Conservation (phyloP, 2,113 vertebrate species). For the Coptodon rendalli region DNA sequence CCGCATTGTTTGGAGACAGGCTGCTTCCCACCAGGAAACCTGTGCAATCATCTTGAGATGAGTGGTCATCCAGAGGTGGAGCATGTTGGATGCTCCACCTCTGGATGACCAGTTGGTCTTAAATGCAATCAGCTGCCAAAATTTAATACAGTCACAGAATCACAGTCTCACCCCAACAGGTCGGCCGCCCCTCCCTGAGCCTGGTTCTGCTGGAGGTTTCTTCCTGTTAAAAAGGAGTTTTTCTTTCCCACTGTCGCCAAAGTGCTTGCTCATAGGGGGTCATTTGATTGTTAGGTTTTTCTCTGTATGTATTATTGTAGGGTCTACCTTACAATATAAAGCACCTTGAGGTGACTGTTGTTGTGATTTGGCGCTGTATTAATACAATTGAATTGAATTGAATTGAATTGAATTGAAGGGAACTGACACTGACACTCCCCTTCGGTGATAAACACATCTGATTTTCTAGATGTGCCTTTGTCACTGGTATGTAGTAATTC, state of each 20-base stretch:
- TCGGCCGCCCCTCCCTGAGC: background rate
- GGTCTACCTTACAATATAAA: background rate
- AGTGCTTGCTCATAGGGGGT: background rate
- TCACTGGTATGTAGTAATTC: background rate
- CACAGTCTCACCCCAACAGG: background rate
- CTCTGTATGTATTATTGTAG: background rate
- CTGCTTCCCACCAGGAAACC: background rate
- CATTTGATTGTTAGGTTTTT: background rate
- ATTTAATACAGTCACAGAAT: background rate
- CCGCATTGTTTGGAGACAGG: background rate
- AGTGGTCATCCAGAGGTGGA: background rate
- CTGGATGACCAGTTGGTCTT: background rate
- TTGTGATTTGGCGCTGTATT: background rate
- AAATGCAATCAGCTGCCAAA: too few relatives aligned
- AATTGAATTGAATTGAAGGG: background rate
- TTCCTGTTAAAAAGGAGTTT: background rate
- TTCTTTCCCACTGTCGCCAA: background rate
- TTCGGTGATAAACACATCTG: background rate
- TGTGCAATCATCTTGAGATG: background rate
- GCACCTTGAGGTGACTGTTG: background rate
- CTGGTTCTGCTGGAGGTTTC: rapidly evolving
- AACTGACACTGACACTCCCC: background rate
- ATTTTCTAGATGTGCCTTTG: background rate
- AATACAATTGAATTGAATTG: background rate
- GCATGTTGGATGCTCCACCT: too few relatives aligned